Conservation (phyloP, 1,140 invertebrate genomes). For the Mercenaria mercenaria region DNA sequence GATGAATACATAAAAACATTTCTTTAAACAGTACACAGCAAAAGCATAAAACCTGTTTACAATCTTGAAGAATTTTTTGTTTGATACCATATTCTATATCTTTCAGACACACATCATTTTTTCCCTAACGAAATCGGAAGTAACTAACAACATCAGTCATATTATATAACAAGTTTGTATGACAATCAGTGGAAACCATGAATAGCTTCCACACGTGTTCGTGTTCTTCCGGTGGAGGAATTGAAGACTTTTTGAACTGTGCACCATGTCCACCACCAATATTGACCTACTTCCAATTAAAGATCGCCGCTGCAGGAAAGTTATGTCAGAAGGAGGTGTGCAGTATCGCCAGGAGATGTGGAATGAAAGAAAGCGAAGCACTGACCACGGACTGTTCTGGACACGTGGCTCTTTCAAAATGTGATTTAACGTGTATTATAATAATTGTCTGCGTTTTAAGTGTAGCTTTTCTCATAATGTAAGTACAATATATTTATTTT, state of each 20-base stretch:
- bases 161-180: too few species aligned
- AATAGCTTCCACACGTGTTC: background rate
- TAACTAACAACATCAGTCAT: too few species aligned
- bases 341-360: background rate
- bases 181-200: too few species aligned
- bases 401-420: background rate
- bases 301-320: background rate
- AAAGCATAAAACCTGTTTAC: too few species aligned
- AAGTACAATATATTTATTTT: constrained; percentile 1
- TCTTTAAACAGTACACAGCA: too few species aligned
- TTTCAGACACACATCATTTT: too few species aligned
- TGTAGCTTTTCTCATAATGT: background rate
- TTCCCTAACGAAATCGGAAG: too few species aligned
- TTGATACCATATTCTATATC: too few species aligned
- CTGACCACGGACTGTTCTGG: background rate
- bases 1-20: too few species aligned
- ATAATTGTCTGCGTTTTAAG: background rate
- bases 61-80: too few species aligned
- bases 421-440: background rate
- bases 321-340: background rate
- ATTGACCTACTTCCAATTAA: background rate
- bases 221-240: background rate
- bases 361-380: background rate
- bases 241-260: background rate
- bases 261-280: constrained; percentile 6